Base-by-base conservation (phyloP, 2,113 vertebrate species). In the Phyllopteryx taeniolatus region DNA sequence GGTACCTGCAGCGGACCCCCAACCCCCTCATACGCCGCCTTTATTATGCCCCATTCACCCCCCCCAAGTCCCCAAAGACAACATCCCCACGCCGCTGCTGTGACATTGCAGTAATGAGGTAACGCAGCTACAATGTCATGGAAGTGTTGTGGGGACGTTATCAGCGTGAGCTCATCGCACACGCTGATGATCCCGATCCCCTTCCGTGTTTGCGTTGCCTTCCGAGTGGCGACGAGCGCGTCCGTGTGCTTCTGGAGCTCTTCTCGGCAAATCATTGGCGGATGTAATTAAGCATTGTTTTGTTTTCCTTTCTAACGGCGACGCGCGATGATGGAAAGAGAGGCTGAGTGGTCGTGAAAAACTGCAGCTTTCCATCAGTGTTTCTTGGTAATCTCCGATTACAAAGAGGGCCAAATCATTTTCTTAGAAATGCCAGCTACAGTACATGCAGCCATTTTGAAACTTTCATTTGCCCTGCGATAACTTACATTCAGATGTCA, bases 91-190 rank as follows among this genome's bases (percentile, higher is more conserved):
- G 80, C 80, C 63, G 82, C 86, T 76, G 82, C 87, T 83, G 80
- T 91, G 91, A 91, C 90, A 90, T 91, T 91, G 90, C 90, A 89
- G 85, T 92, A 91, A 91, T 91, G 89, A 92, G 90, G 80, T 83
- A 91, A 92, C 88, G 85, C 72, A 79, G 83, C 87, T 85, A 91
- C 91, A 92, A 92, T 92, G 90, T 91, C 92, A 93, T 87, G 84
- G 85, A 89, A 88, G 87, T 84, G 85, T 89, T 83, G 86, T 63
- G 31, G 85, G 82, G 86, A 89, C 85, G 82, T 91, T 93, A 92
- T 93, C 92, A 81, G 86, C 73, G 68, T 85, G 88, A 88, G 88
- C 89, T 91, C 88, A 90, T 91, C 91, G 73, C 85, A 88, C 89
- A 90, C 85, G 88, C 91, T 89, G 89, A 91, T 91, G 91, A 88